Conservation (phyloP, 2,797 vertebrate species). For the Chaetodon trifasciatus region DNA sequence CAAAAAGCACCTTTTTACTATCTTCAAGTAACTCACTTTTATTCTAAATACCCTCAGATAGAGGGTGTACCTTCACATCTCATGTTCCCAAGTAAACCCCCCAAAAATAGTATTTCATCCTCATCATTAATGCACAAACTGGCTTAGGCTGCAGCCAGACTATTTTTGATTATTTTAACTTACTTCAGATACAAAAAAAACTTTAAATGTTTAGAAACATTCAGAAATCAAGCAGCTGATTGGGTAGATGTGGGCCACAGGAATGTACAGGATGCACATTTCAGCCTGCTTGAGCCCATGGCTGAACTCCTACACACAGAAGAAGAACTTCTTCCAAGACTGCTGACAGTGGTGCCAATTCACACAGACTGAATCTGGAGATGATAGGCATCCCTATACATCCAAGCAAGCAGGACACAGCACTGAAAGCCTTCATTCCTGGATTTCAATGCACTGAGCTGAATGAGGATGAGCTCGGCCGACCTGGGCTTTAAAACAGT, state of each 20-base stretch:
- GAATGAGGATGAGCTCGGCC: neutral
- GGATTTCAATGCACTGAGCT: slow-evolving; percentile 12
- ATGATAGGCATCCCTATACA: neutral
- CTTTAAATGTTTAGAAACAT: too few relatives aligned
- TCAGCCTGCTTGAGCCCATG: neutral
- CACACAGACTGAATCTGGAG: neutral
- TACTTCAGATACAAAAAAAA: too few relatives aligned
- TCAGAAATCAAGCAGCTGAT: too few relatives aligned
- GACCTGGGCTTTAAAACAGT: neutral
- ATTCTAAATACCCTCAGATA: neutral
- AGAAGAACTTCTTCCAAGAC: neutral
- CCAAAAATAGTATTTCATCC: neutral
- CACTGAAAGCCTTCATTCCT: neutral
- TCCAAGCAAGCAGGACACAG: neutral
- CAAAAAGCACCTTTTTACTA: neutral
- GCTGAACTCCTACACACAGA: neutral
- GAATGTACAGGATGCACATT: too few relatives aligned
- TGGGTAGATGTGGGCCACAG: too few relatives aligned
- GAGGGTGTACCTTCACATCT: neutral
- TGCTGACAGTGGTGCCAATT: neutral
- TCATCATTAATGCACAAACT: neutral
- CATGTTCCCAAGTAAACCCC: neutral
- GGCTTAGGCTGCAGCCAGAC: too few relatives aligned
- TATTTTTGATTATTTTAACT: too few relatives aligned
- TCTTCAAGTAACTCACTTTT: neutral